Conservation (phyloP, 2,888 invertebrate species). For the Troglohyphantes excavatus region DNA sequence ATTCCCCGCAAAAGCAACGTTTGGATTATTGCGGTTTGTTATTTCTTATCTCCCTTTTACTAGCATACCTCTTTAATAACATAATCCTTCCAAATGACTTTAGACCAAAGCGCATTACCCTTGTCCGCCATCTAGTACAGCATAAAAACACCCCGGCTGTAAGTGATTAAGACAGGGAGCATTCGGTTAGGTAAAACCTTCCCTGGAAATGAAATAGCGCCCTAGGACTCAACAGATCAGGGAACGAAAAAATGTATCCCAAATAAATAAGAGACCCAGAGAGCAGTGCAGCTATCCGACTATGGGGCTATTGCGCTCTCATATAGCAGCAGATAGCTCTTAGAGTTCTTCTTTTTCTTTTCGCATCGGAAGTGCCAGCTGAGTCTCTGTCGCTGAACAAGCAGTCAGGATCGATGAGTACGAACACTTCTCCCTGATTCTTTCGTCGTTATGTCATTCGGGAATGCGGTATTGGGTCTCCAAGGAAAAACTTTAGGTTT, state of each 20-base stretch:
- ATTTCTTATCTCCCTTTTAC: no score
- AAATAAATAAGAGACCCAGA: conserved; percentile 55
- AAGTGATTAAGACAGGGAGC: conserved; percentile 38
- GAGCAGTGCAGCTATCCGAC: conserved; percentile 39
- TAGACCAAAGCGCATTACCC: conserved; percentile 3
- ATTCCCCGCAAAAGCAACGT: no score
- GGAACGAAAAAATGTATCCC: conserved; percentile 58
- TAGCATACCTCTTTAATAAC: conserved; percentile 21
- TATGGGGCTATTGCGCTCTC: conserved; percentile 55
- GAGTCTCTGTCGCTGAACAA: conserved; percentile 64
- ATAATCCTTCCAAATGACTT: neutral
- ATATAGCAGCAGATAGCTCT: conserved; percentile 44
- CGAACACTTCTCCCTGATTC: conserved; percentile 45
- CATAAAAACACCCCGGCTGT: neutral
- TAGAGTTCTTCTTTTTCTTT: conserved; percentile 33
- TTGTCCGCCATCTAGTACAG: conserved; percentile 10
- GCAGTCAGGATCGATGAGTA: conserved; percentile 46
- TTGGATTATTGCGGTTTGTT: no score
- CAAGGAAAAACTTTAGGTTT: conserved; percentile 31
- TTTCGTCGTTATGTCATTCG: conserved; percentile 57
- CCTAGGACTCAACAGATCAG: conserved; percentile 63
- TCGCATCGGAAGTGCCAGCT: conserved; percentile 54
- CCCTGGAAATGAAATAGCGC: conserved; percentile 49
- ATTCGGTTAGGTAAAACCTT: conserved; percentile 56
- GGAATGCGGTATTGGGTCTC: conserved; percentile 22